Base-by-base conservation (phyloP, 2,797 vertebrate species). In the Muscicapa comitata region DNA sequence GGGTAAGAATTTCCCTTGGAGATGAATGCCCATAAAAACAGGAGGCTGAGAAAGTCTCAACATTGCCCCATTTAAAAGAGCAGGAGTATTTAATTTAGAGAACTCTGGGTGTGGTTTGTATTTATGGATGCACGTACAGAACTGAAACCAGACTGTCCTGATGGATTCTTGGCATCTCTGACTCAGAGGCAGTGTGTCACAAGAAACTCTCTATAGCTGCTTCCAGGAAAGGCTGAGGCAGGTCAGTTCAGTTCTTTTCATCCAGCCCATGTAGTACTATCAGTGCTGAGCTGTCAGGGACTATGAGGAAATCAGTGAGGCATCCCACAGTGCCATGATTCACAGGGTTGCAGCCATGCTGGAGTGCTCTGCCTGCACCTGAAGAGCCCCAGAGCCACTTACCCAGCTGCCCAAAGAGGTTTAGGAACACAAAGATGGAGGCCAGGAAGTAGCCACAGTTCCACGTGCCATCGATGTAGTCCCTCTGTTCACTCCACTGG, bases 401-500 rank as follows among this genome's bases (percentile, higher is more conserved):
- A 99, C 99, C 99, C 54, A 99, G 97, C 97, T 99, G 99, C 77
- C 99, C 99, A 1, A 99, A 94, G 96, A 99, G 98, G 95, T 99
- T 99, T 93, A 99, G 97, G 96, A 99, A 98, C 95, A 99, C 99
- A 9, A 99, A 99, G 97, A 98, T 97, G 1, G 98, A 99, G 55
- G 99, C 99, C 96, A 99, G 97, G 95, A 99, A 97, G 97, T 99
- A 99, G 96, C 99, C 99, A 29, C 99, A 99, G 98, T 94, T 98
- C 99, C 99, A 99, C 11, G 99, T 99, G 80, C 96, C 98, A 67
- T 99, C 99, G 5, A 99, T 99, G 98, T 99, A 99, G 90, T 99
- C 99, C 48, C 99, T 98, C 98, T 99, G 99, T 78, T 99, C 99
- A 1, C 98, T 98, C 99, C 99, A 99, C 98, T 99, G 99, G 97